Conservation (phyloP, 2,797 vertebrate species). For the Lithobates pipiens region DNA sequence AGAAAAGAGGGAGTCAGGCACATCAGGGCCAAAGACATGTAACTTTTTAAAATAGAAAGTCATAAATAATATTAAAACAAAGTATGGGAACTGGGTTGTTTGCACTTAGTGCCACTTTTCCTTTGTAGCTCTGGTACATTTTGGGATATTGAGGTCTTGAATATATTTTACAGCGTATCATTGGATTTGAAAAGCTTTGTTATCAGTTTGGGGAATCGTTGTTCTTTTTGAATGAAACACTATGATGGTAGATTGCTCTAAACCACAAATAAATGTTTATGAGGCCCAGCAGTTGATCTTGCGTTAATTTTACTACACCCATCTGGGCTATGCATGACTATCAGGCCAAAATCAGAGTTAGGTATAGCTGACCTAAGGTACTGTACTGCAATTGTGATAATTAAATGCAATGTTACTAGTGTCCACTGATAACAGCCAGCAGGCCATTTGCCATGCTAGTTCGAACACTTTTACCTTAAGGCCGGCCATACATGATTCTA, state of each 20-base stretch:
- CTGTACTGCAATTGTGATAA: no score
- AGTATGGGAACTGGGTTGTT: conserved; percentile 86
- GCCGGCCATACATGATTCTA: no score
- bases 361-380: no score
- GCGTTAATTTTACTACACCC: no score
- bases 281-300: background rate
- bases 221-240: background rate
- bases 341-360: no score
- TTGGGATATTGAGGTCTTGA: background rate
- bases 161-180: background rate
- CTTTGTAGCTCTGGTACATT: conserved; percentile 5
- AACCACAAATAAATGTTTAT: background rate
- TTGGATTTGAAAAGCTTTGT: background rate
- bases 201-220: background rate
- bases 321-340: no score
- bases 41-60: conserved; percentile 86
- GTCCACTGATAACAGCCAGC: no score
- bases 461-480: no score
- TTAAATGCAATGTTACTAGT: no score
- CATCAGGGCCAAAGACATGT: conserved; percentile 81
- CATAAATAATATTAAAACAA: conserved; percentile 72
- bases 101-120: conserved; percentile 68
- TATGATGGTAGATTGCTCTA: no score
- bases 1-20: conserved; percentile 81
- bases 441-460: no score